Evolutionary conservation across 2,888 invertebrate species (phyloP).

Genomic region (Molanna angustata): DNA sequence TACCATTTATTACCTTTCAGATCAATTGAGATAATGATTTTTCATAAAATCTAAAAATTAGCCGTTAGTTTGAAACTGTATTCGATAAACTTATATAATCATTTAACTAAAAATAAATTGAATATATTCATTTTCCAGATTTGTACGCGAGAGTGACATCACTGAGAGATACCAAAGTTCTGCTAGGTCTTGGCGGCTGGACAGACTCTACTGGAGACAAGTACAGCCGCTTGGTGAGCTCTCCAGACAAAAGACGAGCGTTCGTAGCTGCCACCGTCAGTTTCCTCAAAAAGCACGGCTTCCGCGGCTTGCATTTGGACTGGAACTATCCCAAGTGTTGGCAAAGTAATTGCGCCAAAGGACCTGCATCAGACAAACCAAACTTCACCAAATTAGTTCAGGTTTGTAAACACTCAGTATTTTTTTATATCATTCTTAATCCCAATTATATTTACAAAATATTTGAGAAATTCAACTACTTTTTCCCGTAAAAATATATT

Average conservation of each 20-base stretch:
- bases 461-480: too few relatives aligned
- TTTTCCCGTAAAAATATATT: too few relatives aligned
- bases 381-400: conserved; percentile 75
- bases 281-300: conserved; percentile 72
- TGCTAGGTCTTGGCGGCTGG: conserved; percentile 93
- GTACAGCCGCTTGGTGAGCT: conserved; percentile 75
- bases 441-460: too few relatives aligned
- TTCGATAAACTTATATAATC: too few relatives aligned
- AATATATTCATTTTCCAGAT: conserved; percentile 59
- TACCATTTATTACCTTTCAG: too few relatives aligned
- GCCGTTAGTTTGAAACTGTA: too few relatives aligned
- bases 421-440: too few relatives aligned
- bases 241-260: conserved; percentile 61
- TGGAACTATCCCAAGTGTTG: conserved; percentile 96
- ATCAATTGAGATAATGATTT: too few relatives aligned
- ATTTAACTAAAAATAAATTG: too few relatives aligned
- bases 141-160: conserved; percentile 76
- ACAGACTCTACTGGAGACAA: conserved; percentile 88
- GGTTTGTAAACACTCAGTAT: too few relatives aligned
- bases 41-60: too few relatives aligned
- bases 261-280: conserved; percentile 69
- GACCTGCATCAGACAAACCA: conserved; percentile 72
- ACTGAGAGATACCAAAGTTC: conserved; percentile 61
- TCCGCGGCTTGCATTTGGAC: conserved; percentile 85
- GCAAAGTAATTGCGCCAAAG: conserved; percentile 86